Conservation (phyloP, 2,888 invertebrate genomes). For the Liopterus haemorrhoidalis region DNA sequence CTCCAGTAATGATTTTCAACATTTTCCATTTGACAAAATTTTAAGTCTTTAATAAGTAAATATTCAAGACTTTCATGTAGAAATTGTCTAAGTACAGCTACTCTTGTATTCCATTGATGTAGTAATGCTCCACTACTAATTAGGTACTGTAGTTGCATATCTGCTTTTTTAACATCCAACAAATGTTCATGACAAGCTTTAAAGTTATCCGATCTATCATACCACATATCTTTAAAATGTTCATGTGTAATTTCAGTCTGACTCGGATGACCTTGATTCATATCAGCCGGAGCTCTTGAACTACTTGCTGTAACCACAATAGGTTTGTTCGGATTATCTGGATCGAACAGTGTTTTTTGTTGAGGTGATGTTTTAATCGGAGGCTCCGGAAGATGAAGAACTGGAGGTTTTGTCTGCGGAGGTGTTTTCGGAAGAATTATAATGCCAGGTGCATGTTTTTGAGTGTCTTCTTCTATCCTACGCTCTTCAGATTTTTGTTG, state of each 20-base stretch:
- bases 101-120: conserved; percentile 61
- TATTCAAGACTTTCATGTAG: conserved; percentile 63
- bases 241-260: conserved; percentile 49
- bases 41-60: conserved; percentile 70
- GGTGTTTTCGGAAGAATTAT: conserved; percentile 14
- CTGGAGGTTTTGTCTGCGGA: conserved; percentile 26
- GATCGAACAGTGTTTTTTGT: conserved; percentile 54
- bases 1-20: conserved; percentile 91
- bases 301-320: conserved; percentile 59
- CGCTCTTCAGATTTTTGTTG: conserved; percentile 7
- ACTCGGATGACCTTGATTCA: conserved; percentile 37
- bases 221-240: conserved; percentile 52
- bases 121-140: conserved; percentile 56
- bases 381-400: conserved; percentile 26
- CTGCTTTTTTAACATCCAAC: conserved; percentile 61
- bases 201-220: conserved; percentile 56
- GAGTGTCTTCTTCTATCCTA: conserved; percentile 24
- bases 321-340: conserved; percentile 63
- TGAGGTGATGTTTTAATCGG: conserved; percentile 28
- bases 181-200: conserved; percentile 53
- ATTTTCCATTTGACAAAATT: conserved; percentile 80
- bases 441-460: conserved; percentile 27
- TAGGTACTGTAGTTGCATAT: conserved; percentile 61
- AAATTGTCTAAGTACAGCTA: conserved; percentile 54
- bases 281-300: conserved; percentile 40